Conservation (phyloP, 2,113 vertebrate species). For the Corythaeola cristata region DNA sequence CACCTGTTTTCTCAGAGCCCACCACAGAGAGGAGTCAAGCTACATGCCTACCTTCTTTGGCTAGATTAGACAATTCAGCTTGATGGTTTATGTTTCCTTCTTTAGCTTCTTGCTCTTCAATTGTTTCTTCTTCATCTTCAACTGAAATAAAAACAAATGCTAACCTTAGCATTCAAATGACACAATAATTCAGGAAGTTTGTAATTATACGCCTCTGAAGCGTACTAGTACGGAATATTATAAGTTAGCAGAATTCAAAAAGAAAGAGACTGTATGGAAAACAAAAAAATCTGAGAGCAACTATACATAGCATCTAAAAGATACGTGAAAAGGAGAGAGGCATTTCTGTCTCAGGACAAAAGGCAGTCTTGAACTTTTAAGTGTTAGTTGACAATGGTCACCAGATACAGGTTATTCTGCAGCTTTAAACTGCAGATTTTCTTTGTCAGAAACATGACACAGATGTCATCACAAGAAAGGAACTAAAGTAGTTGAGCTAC, state of each 20-base stretch:
- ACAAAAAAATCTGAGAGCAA: background rate
- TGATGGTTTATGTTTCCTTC: conserved; percentile 86
- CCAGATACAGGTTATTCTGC: background rate
- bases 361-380: background rate
- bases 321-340: background rate
- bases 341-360: background rate
- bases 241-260: background rate
- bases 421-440: background rate
- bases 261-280: background rate
- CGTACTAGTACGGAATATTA: background rate
- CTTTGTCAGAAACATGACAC: background rate
- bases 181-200: background rate
- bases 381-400: background rate
- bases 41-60: conserved; percentile 65
- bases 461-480: background rate
- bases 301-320: background rate
- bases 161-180: background rate
- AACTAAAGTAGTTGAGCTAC: background rate
- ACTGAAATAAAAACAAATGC: conserved; percentile 57
- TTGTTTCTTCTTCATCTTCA: conserved; percentile 89
- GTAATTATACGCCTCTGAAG: background rate
- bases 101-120: conserved; percentile 88
- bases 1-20: background rate
- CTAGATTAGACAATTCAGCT: conserved; percentile 80
- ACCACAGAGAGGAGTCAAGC: background rate